Conservation (phyloP, 2,888 invertebrate genomes). For the Polyommatus iphigenia region DNA sequence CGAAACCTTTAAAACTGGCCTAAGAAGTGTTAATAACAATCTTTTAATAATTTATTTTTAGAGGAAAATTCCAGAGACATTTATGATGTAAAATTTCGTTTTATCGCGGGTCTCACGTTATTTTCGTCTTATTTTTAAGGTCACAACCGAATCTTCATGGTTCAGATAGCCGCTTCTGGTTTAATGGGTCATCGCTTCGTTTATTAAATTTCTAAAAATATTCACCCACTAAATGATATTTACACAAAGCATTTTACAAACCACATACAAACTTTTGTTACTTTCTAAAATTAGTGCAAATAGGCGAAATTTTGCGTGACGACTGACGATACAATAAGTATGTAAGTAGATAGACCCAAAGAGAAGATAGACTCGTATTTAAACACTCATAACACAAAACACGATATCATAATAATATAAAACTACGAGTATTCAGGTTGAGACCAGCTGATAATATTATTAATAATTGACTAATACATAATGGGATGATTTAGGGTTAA, state of each 20-base stretch:
- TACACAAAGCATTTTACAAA: not conserved
- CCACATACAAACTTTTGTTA: too few species aligned
- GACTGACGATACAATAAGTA: too few species aligned
- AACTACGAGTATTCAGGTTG: too few species aligned
- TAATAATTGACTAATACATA: too few species aligned
- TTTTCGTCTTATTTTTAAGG: slow-evolving; percentile 36
- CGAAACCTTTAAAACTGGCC: not conserved
- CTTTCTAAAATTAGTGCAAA: too few species aligned
- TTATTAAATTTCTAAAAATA: slow-evolving; percentile 32
- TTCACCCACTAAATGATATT: slow-evolving; percentile 1
- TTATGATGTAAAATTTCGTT: not conserved
- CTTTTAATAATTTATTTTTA: not conserved
- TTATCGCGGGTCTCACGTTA: not conserved
- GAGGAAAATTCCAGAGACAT: not conserved
- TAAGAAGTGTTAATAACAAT: not conserved
- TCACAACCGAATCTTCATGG: slow-evolving; percentile 55
- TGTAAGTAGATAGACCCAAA: too few species aligned
- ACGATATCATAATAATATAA: too few species aligned
- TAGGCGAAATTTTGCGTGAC: too few species aligned
- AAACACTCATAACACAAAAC: too few species aligned
- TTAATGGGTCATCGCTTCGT: slow-evolving; percentile 48
- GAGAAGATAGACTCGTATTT: too few species aligned
- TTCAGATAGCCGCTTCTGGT: slow-evolving; percentile 50
- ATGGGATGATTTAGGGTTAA: too few species aligned
- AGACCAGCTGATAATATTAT: too few species aligned